These are phyloP conservation scores for Brotula barbata DNA, from an alignment of 2,797 vertebrate species.

Conservation along the genomic window DNA sequence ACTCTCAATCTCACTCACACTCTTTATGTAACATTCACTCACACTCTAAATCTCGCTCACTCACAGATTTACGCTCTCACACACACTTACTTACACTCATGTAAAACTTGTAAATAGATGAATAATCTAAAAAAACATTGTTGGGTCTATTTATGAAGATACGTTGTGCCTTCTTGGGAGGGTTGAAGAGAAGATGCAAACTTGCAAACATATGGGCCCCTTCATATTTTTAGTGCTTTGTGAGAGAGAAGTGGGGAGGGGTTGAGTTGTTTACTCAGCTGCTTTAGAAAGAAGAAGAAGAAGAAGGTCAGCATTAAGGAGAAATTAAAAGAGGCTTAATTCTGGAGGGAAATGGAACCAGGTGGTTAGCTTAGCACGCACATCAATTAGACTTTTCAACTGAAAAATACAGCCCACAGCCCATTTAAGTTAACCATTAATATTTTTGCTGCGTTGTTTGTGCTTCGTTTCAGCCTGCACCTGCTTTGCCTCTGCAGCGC, in stretches of 20 bases:
- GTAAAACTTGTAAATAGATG: too few relatives aligned
- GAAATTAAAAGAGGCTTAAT: constrained; percentile 35
- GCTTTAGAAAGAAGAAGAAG: constrained; percentile 22
- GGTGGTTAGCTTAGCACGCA: constrained; percentile 36
- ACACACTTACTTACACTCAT: too few relatives aligned
- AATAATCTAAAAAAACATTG: neutral
- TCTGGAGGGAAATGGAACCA: constrained; percentile 43
- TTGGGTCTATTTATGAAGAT: neutral
- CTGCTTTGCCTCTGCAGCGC: constrained; percentile 37
- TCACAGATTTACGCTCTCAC: too few relatives aligned
- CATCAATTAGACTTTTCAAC: constrained; percentile 42
- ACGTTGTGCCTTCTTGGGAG: neutral
- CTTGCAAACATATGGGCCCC: neutral
- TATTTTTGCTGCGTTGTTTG: constrained; percentile 35
- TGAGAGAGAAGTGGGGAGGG: constrained; percentile 9
- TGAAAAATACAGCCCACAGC: constrained; percentile 36
- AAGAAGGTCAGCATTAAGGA: constrained; percentile 18
- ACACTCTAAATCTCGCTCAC: too few relatives aligned
- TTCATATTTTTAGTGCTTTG: constrained; percentile 7
- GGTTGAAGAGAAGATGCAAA: neutral
- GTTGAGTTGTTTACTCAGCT: constrained; percentile 32
- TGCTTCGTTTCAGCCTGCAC: constrained; percentile 39
- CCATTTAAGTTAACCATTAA: constrained; percentile 40
- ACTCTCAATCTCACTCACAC: too few relatives aligned
- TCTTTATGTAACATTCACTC: too few relatives aligned